These are phyloP conservation scores for Mirza zaza DNA, from an alignment of 2,113 vertebrate genomes.

Conservation along the genomic window DNA sequence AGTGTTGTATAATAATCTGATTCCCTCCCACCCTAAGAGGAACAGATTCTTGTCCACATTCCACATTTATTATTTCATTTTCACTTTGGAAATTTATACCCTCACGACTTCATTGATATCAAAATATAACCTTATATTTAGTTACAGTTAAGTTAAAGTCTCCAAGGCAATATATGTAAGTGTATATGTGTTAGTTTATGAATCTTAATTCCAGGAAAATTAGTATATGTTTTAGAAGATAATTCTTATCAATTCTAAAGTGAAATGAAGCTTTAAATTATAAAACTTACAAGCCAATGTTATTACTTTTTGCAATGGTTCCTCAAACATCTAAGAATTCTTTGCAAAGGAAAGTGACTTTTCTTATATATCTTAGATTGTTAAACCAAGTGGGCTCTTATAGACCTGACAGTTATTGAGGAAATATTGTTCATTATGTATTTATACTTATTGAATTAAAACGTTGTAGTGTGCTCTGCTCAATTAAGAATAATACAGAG, in stretches of 20 bases:
- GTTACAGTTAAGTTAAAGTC: too few relatives aligned
- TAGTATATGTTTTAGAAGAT: slow-evolving; percentile 52
- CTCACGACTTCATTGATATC: slow-evolving; percentile 62
- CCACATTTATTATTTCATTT: slow-evolving; percentile 70
- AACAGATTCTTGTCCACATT: slow-evolving; percentile 71
- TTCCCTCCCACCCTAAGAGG: slow-evolving; percentile 34
- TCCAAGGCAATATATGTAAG: slow-evolving; percentile 12
- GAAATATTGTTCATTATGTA: slow-evolving; percentile 84
- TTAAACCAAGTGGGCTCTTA: slow-evolving; percentile 53
- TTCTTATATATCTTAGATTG: slow-evolving; percentile 50
- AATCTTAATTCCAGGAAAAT: slow-evolving; percentile 58
- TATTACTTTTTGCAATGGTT: not conserved
- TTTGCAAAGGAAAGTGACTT: not conserved
- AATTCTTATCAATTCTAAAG: slow-evolving; percentile 65
- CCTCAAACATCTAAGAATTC: slow-evolving; percentile 53
- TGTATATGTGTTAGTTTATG: not conserved
- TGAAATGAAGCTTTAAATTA: slow-evolving; percentile 63
- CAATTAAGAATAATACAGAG: slow-evolving; percentile 87
- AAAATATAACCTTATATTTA: slow-evolving; percentile 67
- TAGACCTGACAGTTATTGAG: slow-evolving; percentile 71
- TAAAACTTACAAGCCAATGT: not conserved
- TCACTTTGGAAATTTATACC: slow-evolving; percentile 66
- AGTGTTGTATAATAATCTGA: slow-evolving; percentile 76
- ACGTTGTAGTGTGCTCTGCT: slow-evolving; percentile 82
- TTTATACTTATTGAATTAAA: slow-evolving; percentile 86